Percentiles rank a stretch among this genome's conserved stretches.
phyloP scores from a whole-genome alignment of 37 sponge, comb jelly and placozoan genomes.

The Theonella swinhoei region DNA sequence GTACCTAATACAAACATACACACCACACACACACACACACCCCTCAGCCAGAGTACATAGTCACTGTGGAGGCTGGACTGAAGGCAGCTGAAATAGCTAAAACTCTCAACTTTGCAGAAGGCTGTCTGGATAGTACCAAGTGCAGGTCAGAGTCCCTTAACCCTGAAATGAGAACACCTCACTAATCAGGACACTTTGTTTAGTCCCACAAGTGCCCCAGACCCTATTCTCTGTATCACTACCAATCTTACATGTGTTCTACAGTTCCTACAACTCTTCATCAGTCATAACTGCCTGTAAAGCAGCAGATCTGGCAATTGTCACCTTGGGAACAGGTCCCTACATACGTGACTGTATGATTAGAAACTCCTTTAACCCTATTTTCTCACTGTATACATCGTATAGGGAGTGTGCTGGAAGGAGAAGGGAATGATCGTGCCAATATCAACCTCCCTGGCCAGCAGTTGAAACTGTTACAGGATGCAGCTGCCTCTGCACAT shows the following conservation, averaged over 20 bases:
- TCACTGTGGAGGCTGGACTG: constrained; percentile 24
- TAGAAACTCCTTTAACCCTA: background rate
- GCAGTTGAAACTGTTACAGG: constrained; percentile 52
- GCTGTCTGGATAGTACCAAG: constrained; percentile 48
- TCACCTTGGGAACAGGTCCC: constrained; percentile 47
- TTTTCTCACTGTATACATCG: background rate
- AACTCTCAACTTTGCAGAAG: constrained; percentile 12
- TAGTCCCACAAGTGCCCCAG: no score
- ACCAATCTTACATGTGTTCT: background rate
- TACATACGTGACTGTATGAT: background rate
- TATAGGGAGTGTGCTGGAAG: constrained; percentile 39
- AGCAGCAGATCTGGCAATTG: constrained; percentile 55
- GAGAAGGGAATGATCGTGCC: constrained; percentile 53
- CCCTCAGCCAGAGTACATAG: constrained; percentile 33
- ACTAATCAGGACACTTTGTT: no score
- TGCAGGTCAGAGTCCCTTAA: constrained; percentile 56
- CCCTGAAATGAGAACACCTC: no score
- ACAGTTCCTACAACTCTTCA: constrained; percentile 25
- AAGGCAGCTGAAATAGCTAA: background rate
- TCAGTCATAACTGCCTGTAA: constrained; percentile 17
- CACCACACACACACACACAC: constrained; percentile 1
- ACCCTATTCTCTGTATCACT: no score
- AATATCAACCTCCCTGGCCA: constrained; percentile 58
- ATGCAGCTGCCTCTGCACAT: constrained; percentile 12
- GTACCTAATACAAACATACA: background rate